Conservation (phyloP, 2,113 vertebrate species). For the Saimiri boliviensis region DNA sequence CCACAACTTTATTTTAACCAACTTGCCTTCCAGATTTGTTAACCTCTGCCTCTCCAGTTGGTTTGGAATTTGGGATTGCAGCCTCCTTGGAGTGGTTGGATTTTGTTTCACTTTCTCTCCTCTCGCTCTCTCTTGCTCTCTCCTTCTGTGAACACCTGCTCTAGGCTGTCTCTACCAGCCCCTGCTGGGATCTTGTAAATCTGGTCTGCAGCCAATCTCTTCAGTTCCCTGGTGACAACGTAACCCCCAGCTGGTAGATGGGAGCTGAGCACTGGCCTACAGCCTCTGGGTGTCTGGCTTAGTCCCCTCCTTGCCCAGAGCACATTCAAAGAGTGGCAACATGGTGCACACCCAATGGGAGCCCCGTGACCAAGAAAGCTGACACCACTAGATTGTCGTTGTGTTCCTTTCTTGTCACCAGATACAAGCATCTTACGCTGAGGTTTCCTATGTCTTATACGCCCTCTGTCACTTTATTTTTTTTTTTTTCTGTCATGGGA, state of each 20-base stretch:
- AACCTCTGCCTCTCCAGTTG: neutral
- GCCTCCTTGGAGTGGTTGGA: neutral
- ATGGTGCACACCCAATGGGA: fast-evolving
- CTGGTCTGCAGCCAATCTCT: neutral
- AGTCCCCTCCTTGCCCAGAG: neutral
- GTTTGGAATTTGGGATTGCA: neutral
- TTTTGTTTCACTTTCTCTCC: neutral
- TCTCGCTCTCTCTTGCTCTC: neutral
- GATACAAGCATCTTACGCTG: fast-evolving
- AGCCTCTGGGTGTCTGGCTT: neutral
- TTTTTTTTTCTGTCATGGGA: neutral
- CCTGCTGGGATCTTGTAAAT: neutral
- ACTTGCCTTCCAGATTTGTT: neutral
- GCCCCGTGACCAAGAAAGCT: fast-evolving
- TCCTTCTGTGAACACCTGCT: neutral
- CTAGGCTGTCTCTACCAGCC: neutral
- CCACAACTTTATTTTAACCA: neutral
- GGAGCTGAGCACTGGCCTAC: neutral
- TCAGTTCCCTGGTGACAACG: neutral
- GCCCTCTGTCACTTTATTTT: neutral
- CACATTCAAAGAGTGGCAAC: neutral
- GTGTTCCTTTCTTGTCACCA: neutral
- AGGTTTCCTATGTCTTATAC: neutral
- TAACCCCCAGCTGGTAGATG: neutral
- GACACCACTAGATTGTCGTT: neutral